These are phyloP conservation scores for Sympetrum striolatum DNA, from an alignment of 2,888 invertebrate species.

Conservation along the genomic window DNA sequence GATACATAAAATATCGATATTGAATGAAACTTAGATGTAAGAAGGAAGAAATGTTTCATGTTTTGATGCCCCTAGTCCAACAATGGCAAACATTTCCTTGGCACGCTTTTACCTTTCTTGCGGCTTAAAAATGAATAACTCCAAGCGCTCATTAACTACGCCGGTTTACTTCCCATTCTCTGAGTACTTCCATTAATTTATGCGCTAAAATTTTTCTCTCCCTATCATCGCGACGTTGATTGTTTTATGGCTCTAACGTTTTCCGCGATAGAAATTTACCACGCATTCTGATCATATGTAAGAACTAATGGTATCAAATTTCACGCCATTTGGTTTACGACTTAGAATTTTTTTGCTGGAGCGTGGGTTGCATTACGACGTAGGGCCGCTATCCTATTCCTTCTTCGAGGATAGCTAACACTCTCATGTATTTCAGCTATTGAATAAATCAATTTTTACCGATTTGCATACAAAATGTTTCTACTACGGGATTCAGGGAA, in stretches of 20 bases:
- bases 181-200: neutral
- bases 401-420: neutral
- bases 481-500: too few relatives aligned
- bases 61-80: too few relatives aligned
- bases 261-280: neutral
- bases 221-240: neutral
- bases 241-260: neutral
- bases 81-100: too few relatives aligned
- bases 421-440: too few relatives aligned
- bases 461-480: too few relatives aligned
- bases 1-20: too few relatives aligned
- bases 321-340: neutral
- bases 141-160: neutral
- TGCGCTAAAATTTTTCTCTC: neutral
- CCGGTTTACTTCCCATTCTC: neutral
- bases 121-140: neutral
- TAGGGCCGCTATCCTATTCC: neutral
- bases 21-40: too few relatives aligned
- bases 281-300: neutral
- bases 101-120: too few relatives aligned
- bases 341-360: neutral
- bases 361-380: neutral
- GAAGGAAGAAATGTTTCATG: too few relatives aligned
- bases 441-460: too few relatives aligned
- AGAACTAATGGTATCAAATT: neutral